Conservation (phyloP, 2,113 vertebrate genomes). For the Guaruba guarouba region DNA sequence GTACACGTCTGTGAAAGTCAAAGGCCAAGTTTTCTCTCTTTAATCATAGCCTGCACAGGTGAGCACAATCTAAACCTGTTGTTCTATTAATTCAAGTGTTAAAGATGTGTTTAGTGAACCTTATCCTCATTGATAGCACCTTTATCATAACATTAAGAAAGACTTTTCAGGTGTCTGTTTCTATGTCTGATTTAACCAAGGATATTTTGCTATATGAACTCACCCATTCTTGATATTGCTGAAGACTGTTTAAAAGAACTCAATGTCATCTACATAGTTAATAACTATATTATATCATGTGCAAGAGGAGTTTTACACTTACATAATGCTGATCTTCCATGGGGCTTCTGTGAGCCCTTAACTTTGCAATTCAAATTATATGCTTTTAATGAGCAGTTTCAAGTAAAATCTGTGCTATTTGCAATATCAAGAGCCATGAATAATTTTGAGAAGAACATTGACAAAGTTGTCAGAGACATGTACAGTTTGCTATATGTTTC, state of each 20-base stretch:
- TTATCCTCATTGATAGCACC: background rate
- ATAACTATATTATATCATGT: background rate
- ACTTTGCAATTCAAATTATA: background rate
- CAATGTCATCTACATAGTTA: background rate
- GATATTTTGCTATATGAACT: background rate
- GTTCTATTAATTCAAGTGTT: background rate
- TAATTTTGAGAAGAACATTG: background rate
- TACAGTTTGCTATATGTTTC: background rate
- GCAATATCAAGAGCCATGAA: background rate
- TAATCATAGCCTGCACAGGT: background rate
- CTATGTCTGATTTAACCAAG: background rate
- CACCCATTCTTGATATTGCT: background rate
- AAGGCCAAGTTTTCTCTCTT: background rate
- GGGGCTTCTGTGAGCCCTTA: background rate
- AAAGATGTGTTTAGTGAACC: background rate
- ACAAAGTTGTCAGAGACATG: background rate
- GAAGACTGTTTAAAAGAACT: background rate
- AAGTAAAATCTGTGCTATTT: background rate
- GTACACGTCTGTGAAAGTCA: background rate
- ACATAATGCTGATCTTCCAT: background rate
- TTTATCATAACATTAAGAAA: background rate
- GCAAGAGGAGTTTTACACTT: background rate
- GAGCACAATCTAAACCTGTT: background rate
- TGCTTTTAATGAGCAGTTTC: background rate
- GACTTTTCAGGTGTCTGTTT: background rate